A percentile compares a stretch with the other conserved stretches of the same genome.
Conservation (phyloP, 2,113 vertebrate genomes). For the Junco hyemalis region DNA sequence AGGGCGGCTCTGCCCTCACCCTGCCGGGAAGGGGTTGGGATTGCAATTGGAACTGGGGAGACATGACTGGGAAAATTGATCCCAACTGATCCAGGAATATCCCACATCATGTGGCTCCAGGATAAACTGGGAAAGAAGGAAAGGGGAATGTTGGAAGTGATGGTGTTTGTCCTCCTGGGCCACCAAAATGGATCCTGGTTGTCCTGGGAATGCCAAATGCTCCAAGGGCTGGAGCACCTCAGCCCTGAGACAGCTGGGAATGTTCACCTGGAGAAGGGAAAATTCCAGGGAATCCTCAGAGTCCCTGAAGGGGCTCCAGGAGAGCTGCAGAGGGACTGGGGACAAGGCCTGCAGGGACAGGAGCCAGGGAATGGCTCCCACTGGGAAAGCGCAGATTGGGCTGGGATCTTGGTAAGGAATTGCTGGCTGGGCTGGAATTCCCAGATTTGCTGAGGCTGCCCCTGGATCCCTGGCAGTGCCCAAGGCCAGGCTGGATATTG, state of each 20-base stretch:
- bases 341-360: neutral
- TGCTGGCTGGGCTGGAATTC: too few relatives aligned
- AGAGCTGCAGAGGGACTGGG: neutral
- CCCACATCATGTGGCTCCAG: rapidly evolving
- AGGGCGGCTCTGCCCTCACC: neutral
- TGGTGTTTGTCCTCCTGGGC: neutral
- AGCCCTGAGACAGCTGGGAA: neutral
- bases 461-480: rapidly evolving
- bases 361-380: neutral
- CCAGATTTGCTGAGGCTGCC: too few relatives aligned
- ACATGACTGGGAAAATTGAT: rapidly evolving
- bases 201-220: neutral
- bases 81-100: neutral
- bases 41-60: rapidly evolving
- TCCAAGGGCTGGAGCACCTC: neutral
- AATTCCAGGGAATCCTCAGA: rapidly evolving
- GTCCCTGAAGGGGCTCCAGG: neutral
- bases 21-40: neutral
- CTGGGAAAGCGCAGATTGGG: too few relatives aligned
- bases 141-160: neutral
- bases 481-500: neutral
- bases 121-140: neutral
- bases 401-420: too few relatives aligned
- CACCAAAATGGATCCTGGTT: neutral
- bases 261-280: neutral